Evolutionary conservation across 2,113 vertebrate species (phyloP).

Genomic region (Gopherus evgoodei): DNA sequence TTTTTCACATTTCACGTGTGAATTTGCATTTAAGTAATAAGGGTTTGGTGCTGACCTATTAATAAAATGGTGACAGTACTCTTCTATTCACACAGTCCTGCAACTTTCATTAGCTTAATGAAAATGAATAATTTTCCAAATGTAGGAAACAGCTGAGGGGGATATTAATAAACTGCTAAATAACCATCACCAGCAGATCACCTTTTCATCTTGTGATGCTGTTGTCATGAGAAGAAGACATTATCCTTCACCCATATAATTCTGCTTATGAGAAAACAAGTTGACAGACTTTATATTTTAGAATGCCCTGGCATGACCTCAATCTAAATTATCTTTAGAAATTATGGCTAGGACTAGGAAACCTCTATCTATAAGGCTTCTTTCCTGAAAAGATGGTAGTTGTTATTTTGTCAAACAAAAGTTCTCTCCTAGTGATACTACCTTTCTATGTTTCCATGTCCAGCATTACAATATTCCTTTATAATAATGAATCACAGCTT

Average conservation of each 20-base stretch:
- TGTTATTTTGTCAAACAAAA: conserved; percentile 61
- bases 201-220: not conserved
- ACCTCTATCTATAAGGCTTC: not conserved
- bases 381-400: not conserved
- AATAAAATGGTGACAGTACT: not conserved
- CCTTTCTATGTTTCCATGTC: conserved; percentile 17
- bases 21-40: fast-evolving
- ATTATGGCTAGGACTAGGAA: not conserved
- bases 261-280: not conserved
- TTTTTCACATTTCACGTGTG: not conserved
- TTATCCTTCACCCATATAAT: not conserved
- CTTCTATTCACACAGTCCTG: not conserved
- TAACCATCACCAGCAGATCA: not conserved
- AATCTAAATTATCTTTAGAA: not conserved
- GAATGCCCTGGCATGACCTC: not conserved
- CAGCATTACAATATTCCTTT: not conserved
- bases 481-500: not conserved
- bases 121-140: not conserved
- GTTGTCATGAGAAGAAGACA: not conserved
- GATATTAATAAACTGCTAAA: not conserved
- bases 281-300: not conserved
- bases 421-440: conserved; percentile 59
- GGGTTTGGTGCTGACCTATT: not conserved
- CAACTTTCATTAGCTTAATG: not conserved
- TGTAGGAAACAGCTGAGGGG: not conserved